Base-by-base conservation (phyloP, 2,113 vertebrate genomes). In the Leucopternis melanops region DNA sequence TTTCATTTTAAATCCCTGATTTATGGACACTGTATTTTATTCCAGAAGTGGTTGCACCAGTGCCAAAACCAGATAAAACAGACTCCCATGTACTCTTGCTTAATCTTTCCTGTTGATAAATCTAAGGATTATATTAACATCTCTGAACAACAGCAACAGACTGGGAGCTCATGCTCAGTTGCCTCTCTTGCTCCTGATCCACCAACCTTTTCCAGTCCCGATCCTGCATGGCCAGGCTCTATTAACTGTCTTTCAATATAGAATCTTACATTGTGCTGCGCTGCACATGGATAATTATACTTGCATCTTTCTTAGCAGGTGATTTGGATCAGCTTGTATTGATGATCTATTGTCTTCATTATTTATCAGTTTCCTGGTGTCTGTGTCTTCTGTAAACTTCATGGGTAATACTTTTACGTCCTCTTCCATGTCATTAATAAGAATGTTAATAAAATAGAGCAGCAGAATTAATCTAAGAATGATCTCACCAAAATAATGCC, bases 41-140 rank as follows among this genome's bases (percentile, higher is more conserved):
- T 91, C 34, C 82, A 93, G 80, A 88, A 94, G 61, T 90, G 42
- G 75, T 5, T 95, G 94, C 88, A 93, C 38, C 55, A 29, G 32
- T 90, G 96, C 94, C 95, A 97, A 94, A 87, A 50, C 6, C 89
- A 95, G 80, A 92, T 72, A 81, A 81, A 96, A 78, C 44, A 81
- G 88, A 61, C 66, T 95, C 52, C 47, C 50, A 38, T 92, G 77
- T 81, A 81, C 94, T 94, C 86, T 47, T 94, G 93, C 77, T 84
- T 97, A 96, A 95, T 95, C 93, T 95, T 71, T 94, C 86, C 92
- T 93, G 90, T 66, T 78, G 75, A 88, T 95, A 97, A 96, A 96
- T 92, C 90, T 95, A 86, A 92, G 92, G 95, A 93, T 96, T 96
- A 94, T 83, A 93, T 77, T 62, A 86, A 90, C 88, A 71, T 88